phyloP scores from a whole-genome alignment of 64 coral and sea anemone genomes.

The Trachythela sp. region DNA sequence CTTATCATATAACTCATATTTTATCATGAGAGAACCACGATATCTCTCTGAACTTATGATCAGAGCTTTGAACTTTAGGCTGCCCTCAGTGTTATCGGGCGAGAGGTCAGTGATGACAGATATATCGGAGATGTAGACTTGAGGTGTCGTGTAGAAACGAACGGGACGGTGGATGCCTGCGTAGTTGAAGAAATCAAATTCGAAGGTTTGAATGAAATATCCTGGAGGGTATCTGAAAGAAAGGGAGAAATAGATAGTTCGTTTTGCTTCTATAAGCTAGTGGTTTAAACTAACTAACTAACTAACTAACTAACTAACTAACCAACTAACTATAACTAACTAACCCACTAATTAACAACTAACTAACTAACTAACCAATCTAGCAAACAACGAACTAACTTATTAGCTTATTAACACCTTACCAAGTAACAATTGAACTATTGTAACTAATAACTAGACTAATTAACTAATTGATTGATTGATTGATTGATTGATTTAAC shows the following conservation, averaged over 20 bases:
- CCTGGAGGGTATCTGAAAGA: constrained; percentile 71
- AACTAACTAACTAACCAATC: too few species aligned
- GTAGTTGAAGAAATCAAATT: constrained; percentile 99
- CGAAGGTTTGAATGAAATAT: constrained; percentile 77
- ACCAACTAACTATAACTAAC: too few species aligned
- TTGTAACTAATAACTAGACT: too few species aligned
- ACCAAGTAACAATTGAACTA: too few species aligned
- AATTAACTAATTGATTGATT: too few species aligned
- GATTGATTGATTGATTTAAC: too few species aligned
- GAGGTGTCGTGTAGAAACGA: constrained; percentile 83
- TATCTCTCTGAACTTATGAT: constrained; percentile 19
- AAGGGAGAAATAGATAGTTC: not conserved
- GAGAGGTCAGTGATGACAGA: constrained; percentile 59
- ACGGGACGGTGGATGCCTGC: constrained; percentile 92
- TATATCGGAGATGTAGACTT: constrained; percentile 82
- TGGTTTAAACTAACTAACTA: too few species aligned
- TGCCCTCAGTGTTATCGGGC: constrained; percentile 20
- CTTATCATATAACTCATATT: constrained; percentile 75
- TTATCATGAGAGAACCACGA: not conserved
- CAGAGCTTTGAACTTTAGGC: constrained; percentile 50
- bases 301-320: too few species aligned
- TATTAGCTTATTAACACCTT: too few species aligned
- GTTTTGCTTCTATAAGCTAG: too few species aligned
- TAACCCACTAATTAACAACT: too few species aligned
- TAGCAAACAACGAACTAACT: too few species aligned